A percentile compares a stretch with the other conserved stretches of the same genome.
These are phyloP conservation scores for Erebia palarica DNA, from an alignment of 2,888 invertebrate species.

Conservation along the genomic window DNA sequence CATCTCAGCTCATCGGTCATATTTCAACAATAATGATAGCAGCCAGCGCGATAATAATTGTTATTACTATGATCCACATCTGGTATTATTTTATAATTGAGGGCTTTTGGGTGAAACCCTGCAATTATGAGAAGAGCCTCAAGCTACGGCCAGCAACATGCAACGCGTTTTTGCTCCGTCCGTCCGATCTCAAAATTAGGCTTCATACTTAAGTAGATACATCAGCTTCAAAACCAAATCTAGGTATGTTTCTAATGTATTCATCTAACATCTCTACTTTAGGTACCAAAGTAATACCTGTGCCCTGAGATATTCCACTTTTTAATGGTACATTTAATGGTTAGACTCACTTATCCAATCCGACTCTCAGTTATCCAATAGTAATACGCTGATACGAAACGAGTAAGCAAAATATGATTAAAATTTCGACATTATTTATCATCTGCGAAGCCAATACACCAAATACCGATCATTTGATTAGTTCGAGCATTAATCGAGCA, in stretches of 20 bases:
- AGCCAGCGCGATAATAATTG: constrained; percentile 81
- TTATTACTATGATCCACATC: constrained; percentile 82
- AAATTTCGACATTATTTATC: constrained; percentile 29
- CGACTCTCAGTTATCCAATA: background rate
- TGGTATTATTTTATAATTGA: constrained; percentile 83
- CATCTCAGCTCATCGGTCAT: constrained; percentile 65
- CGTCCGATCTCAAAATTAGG: constrained; percentile 40
- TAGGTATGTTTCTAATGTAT: constrained; percentile 1
- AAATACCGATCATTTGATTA: constrained; percentile 49
- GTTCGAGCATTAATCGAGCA: constrained; percentile 66
- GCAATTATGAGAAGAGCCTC: constrained; percentile 80
- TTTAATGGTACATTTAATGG: too few relatives aligned
- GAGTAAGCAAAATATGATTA: background rate
- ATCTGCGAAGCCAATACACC: constrained; percentile 35
- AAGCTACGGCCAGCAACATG: constrained; percentile 71
- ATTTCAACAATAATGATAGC: constrained; percentile 79
- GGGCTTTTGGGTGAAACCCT: constrained; percentile 81
- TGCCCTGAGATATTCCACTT: too few relatives aligned
- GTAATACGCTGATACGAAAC: background rate
- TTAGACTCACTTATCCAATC: background rate
- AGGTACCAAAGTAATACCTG: too few relatives aligned
- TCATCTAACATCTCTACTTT: background rate
- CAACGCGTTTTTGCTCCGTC: constrained; percentile 51
- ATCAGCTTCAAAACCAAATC: background rate
- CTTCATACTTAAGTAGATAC: constrained; percentile 1